Percentiles rank a stretch among this genome's conserved stretches.
phyloP scores from a whole-genome alignment of 2,797 vertebrate species.

The Arnoldichthys spilopterus region DNA sequence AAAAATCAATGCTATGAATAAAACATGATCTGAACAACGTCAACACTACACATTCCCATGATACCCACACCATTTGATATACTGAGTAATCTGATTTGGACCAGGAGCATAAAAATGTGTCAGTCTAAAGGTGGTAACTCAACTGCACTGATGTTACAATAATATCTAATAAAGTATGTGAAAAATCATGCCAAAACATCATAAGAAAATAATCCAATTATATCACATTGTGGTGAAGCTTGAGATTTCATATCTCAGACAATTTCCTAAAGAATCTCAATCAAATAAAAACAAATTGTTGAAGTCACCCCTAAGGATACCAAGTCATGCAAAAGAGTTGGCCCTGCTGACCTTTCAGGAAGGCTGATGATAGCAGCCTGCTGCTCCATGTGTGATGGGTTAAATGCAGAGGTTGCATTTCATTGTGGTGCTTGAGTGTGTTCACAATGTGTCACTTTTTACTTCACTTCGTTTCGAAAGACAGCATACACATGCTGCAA shows the following conservation, averaged over 20 bases:
- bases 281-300: neutral
- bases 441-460: too few species aligned
- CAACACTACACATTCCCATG: conserved; percentile 1
- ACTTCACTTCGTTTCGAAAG: too few species aligned
- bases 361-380: too few species aligned
- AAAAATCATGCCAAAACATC: too few species aligned
- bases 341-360: neutral
- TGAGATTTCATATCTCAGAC: neutral
- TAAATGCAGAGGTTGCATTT: too few species aligned
- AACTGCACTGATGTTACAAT: neutral
- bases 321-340: neutral
- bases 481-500: neutral
- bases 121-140: too few species aligned
- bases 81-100: neutral
- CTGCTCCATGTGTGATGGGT: too few species aligned
- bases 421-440: too few species aligned
- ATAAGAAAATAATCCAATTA: neutral
- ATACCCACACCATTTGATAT: conserved; percentile 8
- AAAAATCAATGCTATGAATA: conserved; percentile 8
- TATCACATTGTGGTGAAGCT: neutral
- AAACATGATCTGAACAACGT: conserved; percentile 12
- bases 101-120: neutral
- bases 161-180: too few species aligned
- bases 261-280: neutral
- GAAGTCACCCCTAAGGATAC: neutral